Conservation (phyloP, 2,797 vertebrate species). For the Tiaroga cobitis region DNA sequence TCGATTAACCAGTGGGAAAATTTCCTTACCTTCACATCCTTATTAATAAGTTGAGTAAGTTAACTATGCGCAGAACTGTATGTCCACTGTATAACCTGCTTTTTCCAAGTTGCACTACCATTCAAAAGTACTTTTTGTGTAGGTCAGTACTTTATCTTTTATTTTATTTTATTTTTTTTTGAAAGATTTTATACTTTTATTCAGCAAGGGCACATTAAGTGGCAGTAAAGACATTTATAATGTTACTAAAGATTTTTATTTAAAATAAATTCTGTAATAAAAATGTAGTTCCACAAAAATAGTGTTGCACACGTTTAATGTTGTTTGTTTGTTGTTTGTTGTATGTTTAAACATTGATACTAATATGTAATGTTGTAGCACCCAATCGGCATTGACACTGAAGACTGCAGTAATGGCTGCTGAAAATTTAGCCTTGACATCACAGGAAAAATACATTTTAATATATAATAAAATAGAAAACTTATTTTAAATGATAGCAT, state of each 20-base stretch:
- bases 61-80: background rate
- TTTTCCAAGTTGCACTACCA: background rate
- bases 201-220: background rate
- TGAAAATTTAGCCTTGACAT: too few species aligned
- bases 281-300: background rate
- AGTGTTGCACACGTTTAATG: background rate
- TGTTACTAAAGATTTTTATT: background rate
- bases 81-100: background rate
- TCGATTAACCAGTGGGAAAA: too few species aligned
- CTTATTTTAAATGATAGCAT: background rate
- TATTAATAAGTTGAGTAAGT: background rate
- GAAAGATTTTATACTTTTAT: background rate
- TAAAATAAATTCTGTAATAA: too few species aligned
- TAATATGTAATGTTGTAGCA: background rate
- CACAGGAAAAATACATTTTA: too few species aligned
- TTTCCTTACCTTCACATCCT: too few species aligned
- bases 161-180: background rate
- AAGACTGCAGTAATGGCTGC: background rate
- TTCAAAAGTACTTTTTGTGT: background rate
- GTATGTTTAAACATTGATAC: background rate
- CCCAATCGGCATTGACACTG: background rate
- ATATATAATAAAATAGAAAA: background rate
- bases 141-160: background rate
- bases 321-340: too few species aligned
- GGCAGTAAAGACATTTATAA: background rate